Base-by-base conservation (phyloP, 2,888 invertebrate species). In the Scaptomyza cyrtandrae region DNA sequence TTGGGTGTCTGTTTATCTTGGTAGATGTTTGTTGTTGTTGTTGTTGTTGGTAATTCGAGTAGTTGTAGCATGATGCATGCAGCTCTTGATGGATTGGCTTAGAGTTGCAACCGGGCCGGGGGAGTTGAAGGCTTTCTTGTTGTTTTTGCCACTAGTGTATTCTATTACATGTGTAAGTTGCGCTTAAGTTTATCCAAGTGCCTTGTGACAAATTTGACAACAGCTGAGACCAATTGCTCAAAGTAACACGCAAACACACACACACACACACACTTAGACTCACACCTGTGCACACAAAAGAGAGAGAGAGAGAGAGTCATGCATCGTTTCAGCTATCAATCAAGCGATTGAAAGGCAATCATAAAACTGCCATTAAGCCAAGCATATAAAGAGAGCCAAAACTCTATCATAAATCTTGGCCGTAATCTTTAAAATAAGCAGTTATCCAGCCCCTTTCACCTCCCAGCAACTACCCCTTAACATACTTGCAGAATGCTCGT, bases 91-190 rank as follows among this genome's bases (percentile, higher is more conserved):
- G 89, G 85, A 87, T 83, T 81, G 89, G 84, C 65, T 60, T 69
- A 55, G 63, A 64, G 79, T 68, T 82, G 89, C 82, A 82, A 73
- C 71, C 62, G 6, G 19, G 35, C 10, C 6, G 50, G 19, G 16
- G 29, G n/a, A 6, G 24, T 44, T 19, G 33, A 27, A n/a, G 33
- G 49, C 19, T 35, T 4, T 52, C 24, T 54, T 27, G 66, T 49
- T 53, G 19, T 27, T 27, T 9, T 27, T 52, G 27, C 14, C 14
- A n/a, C 48, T 56, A 41, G 10, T 41, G 65, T 84, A 86, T 88
- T 88, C 88, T 68, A 82, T 82, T 82, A 82, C 82, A 82, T 82
- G 89, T 86, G 82, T 82, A 88, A 88, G 87, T 84, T 86, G 74
- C 59, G 70, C 78, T 86, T 69, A 86, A 86, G 86, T 82, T 82